Evolutionary conservation across 2,113 vertebrate genomes (phyloP).

Genomic region (Nannobrachium achirus): DNA sequence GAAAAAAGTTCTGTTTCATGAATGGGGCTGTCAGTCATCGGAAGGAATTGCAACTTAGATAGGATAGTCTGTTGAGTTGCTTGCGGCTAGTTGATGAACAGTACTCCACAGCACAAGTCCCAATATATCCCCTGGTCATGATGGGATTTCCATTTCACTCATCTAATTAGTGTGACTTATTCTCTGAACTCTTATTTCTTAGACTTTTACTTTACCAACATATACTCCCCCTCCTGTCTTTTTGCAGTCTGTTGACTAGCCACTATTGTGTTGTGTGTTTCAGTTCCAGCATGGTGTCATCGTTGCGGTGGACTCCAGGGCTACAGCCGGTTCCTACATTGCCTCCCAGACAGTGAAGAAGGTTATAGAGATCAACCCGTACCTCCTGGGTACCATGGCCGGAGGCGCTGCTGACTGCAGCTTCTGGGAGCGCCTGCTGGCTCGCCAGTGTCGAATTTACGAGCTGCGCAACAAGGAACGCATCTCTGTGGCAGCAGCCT

Average conservation of each 20-base stretch:
- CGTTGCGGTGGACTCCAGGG: constrained; percentile 91
- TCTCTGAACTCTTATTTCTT: too few species aligned
- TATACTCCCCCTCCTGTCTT: background rate
- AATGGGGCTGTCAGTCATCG: too few species aligned
- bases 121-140: too few species aligned
- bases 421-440: constrained; percentile 92
- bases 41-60: too few species aligned
- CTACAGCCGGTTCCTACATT: constrained; percentile 90
- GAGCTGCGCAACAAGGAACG: constrained; percentile 94
- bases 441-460: constrained; percentile 91
- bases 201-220: too few species aligned
- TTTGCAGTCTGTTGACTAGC: background rate
- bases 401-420: constrained; percentile 92
- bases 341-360: constrained; percentile 93
- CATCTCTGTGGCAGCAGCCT: constrained; percentile 91
- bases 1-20: too few species aligned
- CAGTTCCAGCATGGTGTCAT: constrained; percentile 90
- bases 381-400: constrained; percentile 92
- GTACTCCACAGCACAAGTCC: too few species aligned
- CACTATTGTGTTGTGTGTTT: constrained; percentile 17
- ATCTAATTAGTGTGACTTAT: too few species aligned
- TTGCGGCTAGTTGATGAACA: too few species aligned
- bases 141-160: too few species aligned
- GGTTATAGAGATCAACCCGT: constrained; percentile 93
- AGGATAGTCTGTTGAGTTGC: too few species aligned